Evolutionary conservation across 2,113 vertebrate genomes (phyloP).

Genomic region (Peromyscus californicus): DNA sequence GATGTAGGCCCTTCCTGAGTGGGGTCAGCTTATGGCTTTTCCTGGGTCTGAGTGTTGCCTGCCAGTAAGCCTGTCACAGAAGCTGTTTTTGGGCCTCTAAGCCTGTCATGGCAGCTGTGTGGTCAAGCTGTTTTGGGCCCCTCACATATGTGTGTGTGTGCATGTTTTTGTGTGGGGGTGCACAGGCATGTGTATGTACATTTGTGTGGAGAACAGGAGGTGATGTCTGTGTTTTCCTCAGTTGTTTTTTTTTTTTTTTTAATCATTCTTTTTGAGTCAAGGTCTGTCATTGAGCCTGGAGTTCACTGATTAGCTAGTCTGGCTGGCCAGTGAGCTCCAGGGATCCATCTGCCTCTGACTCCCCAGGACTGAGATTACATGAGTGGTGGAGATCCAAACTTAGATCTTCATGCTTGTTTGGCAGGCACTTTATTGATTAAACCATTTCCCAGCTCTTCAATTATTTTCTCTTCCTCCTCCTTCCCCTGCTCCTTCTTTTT

Average conservation of each 20-base stretch:
- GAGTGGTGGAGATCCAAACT: not conserved
- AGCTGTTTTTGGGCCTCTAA: too few relatives aligned
- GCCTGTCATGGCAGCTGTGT: too few relatives aligned
- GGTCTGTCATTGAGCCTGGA: not conserved
- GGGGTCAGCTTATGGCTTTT: too few relatives aligned
- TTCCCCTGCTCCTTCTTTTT: not conserved
- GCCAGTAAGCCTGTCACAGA: too few relatives aligned
- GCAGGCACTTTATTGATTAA: not conserved
- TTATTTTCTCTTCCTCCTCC: not conserved
- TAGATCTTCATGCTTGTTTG: not conserved
- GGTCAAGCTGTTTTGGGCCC: too few relatives aligned
- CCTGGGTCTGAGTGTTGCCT: too few relatives aligned
- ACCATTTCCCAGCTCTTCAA: not conserved
- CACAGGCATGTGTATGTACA: not conserved
- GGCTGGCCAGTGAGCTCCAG: not conserved
- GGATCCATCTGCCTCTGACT: not conserved
- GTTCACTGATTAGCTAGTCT: not conserved
- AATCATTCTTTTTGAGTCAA: not conserved
- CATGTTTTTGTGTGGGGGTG: not conserved
- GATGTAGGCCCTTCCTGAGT: too few relatives aligned
- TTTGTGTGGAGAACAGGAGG: not conserved
- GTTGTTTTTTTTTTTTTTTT: not conserved
- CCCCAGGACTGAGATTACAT: not conserved
- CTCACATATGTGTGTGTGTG: not conserved
- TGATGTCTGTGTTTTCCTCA: not conserved